Evolutionary conservation across 2,797 vertebrate genomes (phyloP).

Genomic region (Poecile montanus): DNA sequence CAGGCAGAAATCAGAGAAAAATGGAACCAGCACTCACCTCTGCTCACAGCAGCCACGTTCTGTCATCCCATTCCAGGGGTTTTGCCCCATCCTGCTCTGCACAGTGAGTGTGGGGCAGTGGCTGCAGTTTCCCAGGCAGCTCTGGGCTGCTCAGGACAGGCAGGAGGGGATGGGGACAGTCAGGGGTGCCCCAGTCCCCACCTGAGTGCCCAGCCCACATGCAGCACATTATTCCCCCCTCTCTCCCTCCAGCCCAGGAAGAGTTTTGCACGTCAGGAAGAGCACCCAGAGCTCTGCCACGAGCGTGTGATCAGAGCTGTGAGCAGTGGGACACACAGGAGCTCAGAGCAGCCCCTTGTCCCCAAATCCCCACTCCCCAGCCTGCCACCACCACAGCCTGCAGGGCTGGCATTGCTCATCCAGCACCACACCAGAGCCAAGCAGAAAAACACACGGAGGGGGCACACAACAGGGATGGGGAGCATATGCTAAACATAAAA

Average conservation of each 20-base stretch:
- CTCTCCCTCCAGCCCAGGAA: not conserved
- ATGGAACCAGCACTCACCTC: not conserved
- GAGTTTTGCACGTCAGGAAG: not conserved
- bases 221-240: not conserved
- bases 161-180: not conserved
- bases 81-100: not conserved
- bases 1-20: not conserved
- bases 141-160: not conserved
- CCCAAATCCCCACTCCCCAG: not conserved
- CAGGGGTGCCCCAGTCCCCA: not conserved
- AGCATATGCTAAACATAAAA: slow-evolving; percentile 62
- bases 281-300: accelerated
- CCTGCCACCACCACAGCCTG: accelerated
- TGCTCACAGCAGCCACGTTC: not conserved
- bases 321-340: accelerated
- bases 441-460: accelerated
- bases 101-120: accelerated
- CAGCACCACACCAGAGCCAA: not conserved
- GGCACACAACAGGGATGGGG: not conserved
- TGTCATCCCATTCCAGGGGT: accelerated
- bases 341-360: not conserved
- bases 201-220: not conserved
- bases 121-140: not conserved
- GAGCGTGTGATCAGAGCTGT: accelerated
- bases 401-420: not conserved